phyloP scores from a whole-genome alignment of 2,113 vertebrate species.

The Ivindomyrus marchei region DNA sequence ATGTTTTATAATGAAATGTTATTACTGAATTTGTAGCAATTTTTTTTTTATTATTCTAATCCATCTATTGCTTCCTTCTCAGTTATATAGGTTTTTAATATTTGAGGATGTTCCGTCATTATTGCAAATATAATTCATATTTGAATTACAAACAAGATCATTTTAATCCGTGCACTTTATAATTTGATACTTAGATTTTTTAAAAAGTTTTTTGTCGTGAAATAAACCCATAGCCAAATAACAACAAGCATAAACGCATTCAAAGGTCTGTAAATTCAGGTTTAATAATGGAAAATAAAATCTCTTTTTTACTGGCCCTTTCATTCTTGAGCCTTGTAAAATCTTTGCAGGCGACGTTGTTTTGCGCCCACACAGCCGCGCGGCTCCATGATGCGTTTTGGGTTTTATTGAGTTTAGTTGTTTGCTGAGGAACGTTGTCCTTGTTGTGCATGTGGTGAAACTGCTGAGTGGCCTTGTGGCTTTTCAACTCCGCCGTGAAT shows the following conservation, averaged over 20 bases:
- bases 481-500: background rate
- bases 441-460: background rate
- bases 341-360: background rate
- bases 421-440: background rate
- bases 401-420: background rate
- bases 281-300: conserved; percentile 8
- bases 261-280: background rate
- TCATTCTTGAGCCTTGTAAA: background rate
- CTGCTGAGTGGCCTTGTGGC: conserved; percentile 8
- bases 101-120: background rate
- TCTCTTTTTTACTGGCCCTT: background rate
- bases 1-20: background rate
- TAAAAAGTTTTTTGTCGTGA: background rate
- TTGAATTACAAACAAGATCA: background rate
- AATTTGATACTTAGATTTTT: background rate
- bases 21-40: background rate
- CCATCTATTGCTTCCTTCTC: background rate
- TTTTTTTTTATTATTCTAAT: background rate
- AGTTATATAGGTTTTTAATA: background rate
- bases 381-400: background rate
- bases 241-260: background rate
- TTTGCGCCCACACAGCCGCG: background rate
- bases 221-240: background rate
- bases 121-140: background rate
- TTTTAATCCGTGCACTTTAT: background rate